Percentiles rank a stretch among this genome's conserved stretches.
Evolutionary conservation across 2,888 invertebrate genomes (phyloP).

Genomic region (Drosophila diplacantha): DNA sequence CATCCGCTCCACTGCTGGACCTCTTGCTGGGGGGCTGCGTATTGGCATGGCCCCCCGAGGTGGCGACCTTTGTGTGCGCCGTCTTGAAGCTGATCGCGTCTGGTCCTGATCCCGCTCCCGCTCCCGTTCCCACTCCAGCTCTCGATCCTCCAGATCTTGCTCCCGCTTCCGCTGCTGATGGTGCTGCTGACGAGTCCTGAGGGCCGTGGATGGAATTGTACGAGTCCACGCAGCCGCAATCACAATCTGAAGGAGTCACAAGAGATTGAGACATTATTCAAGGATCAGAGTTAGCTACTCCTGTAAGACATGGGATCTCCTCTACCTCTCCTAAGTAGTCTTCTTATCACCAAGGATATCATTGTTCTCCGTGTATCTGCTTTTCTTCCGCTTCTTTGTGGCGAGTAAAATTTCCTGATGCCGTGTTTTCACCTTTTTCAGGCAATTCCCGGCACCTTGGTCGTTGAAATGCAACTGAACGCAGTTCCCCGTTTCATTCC

Average conservation of each 20-base stretch:
- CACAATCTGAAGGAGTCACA: constrained; percentile 64
- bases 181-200: constrained; percentile 45
- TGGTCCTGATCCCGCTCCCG: constrained; percentile 50
- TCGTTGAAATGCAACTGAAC: constrained; percentile 46
- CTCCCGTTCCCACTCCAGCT: constrained; percentile 45
- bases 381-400: constrained; percentile 8
- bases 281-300: background rate
- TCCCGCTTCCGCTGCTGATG: constrained; percentile 44
- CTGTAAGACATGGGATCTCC: background rate
- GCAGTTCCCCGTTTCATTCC: constrained; percentile 27
- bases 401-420: constrained; percentile 39
- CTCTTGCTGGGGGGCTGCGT: constrained; percentile 82
- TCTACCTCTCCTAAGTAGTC: constrained; percentile 46
- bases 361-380: constrained; percentile 19
- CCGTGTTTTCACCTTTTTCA: constrained; percentile 12
- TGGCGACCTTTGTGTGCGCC: constrained; percentile 79
- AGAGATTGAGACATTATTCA: background rate
- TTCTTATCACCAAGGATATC: constrained; percentile 51
- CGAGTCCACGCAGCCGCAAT: constrained; percentile 78
- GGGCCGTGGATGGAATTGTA: constrained; percentile 50
- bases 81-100: constrained; percentile 76
- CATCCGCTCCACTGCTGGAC: constrained; percentile 92
- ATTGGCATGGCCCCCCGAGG: constrained; percentile 79
- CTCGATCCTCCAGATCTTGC: constrained; percentile 38
- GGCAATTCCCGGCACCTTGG: constrained; percentile 53